A percentile compares a stretch with the other conserved stretches of the same genome.
phyloP scores from a whole-genome alignment of 2,888 invertebrate species.

The Agelastica alni region DNA sequence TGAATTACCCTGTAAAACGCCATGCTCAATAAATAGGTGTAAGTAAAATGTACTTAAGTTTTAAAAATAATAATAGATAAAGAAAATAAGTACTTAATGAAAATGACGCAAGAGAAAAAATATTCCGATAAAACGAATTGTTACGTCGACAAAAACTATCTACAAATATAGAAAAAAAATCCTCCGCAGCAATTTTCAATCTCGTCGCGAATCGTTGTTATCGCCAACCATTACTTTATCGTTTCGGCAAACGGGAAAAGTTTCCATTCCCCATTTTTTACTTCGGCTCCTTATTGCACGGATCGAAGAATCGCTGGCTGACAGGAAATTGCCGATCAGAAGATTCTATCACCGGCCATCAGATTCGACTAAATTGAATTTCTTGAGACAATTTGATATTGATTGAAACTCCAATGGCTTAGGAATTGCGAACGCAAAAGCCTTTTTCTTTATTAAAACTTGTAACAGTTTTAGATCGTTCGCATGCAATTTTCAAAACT shows the following conservation, averaged over 20 bases:
- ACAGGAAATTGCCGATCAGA: conserved; percentile 50
- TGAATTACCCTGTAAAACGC: too few relatives aligned
- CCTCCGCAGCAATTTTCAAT: conserved; percentile 52
- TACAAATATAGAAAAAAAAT: conserved; percentile 5
- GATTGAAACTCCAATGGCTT: conserved; percentile 10
- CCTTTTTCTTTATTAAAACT: background rate
- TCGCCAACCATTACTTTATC: conserved; percentile 46
- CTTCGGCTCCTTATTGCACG: conserved; percentile 18
- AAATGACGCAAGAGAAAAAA: too few relatives aligned
- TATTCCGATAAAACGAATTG: too few relatives aligned
- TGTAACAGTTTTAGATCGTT: background rate
- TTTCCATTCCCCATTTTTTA: conserved; percentile 26
- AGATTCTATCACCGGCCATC: conserved; percentile 40
- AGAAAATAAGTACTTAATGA: too few relatives aligned
- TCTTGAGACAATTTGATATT: conserved; percentile 31
- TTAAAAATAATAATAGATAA: too few relatives aligned
- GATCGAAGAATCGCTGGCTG: conserved; percentile 22
- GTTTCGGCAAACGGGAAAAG: conserved; percentile 19
- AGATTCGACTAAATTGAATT: conserved; percentile 47
- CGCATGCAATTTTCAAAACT: too few relatives aligned
- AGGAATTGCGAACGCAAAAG: background rate
- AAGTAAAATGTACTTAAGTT: too few relatives aligned
- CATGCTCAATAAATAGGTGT: too few relatives aligned
- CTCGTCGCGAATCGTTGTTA: conserved; percentile 50
- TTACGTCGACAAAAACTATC: too few relatives aligned